These are phyloP conservation scores for Luperina nickerlii DNA, from an alignment of 2,888 invertebrate species.

Conservation along the genomic window DNA sequence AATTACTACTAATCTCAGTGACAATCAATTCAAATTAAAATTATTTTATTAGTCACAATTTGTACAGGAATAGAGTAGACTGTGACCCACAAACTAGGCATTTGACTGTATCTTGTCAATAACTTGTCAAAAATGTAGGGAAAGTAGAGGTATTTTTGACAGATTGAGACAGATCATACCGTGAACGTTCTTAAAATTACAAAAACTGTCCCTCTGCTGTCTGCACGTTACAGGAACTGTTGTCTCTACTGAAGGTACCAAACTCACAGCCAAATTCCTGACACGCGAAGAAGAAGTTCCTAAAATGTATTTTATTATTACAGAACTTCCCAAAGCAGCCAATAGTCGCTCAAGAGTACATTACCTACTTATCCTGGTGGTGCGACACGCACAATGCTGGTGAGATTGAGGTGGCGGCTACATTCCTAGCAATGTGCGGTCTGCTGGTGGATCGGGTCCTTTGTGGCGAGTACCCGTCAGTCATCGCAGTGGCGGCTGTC, in stretches of 20 bases:
- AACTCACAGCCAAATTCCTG: not conserved
- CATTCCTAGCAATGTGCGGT: constrained; percentile 80
- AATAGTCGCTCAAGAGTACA: constrained; percentile 81
- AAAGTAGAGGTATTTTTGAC: no score
- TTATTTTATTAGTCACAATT: no score
- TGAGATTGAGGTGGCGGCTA: constrained; percentile 80
- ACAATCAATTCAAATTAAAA: no score
- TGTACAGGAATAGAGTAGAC: no score
- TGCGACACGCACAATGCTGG: constrained; percentile 72
- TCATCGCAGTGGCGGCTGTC: constrained; percentile 79
- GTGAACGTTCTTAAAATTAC: no score
- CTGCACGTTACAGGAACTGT: no score
- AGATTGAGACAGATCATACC: no score
- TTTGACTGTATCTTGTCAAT: no score
- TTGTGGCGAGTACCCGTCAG: constrained; percentile 78
- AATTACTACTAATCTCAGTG: no score
- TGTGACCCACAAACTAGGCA: no score
- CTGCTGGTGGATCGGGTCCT: constrained; percentile 76
- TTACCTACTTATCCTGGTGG: constrained; percentile 81
- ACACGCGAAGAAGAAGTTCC: not conserved
- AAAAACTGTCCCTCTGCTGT: no score
- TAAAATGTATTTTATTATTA: not conserved
- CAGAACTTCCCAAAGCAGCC: constrained; percentile 82
- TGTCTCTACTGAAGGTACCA: not conserved
- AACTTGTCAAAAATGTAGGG: no score